Percentiles rank a stretch among this genome's conserved stretches.
Evolutionary conservation across 2,113 vertebrate genomes (phyloP).

Genomic region (Gobiocypris rarus): DNA sequence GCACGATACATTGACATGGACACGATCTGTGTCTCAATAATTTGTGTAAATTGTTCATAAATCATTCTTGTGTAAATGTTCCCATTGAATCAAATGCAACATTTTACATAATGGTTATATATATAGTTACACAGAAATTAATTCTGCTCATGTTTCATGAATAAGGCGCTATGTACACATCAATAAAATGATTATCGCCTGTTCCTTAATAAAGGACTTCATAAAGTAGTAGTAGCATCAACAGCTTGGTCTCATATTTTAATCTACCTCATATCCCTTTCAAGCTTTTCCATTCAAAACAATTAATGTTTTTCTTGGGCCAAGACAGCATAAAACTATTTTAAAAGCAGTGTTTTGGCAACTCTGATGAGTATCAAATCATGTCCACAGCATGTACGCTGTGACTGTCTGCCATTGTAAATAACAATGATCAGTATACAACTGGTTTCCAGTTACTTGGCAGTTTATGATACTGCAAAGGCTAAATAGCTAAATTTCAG

Average conservation of each 20-base stretch:
- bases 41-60: neutral
- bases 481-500: neutral
- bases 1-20: neutral
- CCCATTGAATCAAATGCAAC: neutral
- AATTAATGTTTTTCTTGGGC: neutral
- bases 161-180: neutral
- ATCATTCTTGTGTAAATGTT: neutral
- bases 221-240: neutral
- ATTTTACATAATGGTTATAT: neutral
- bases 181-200: neutral
- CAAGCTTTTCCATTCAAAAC: neutral
- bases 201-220: conserved; percentile 3
- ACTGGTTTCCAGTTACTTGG: conserved; percentile 39
- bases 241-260: neutral
- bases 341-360: conserved; percentile 11
- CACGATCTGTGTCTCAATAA: too few relatives aligned
- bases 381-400: neutral
- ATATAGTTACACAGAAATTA: neutral
- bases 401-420: neutral
- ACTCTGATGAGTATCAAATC: neutral
- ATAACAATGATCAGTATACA: neutral
- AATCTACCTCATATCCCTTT: neutral
- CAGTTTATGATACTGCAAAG: conserved; percentile 32
- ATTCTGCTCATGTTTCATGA: neutral
- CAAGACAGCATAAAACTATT: neutral